These are phyloP conservation scores for Tachypleus tridentatus DNA, from an alignment of 1,140 invertebrate species.

Conservation along the genomic window DNA sequence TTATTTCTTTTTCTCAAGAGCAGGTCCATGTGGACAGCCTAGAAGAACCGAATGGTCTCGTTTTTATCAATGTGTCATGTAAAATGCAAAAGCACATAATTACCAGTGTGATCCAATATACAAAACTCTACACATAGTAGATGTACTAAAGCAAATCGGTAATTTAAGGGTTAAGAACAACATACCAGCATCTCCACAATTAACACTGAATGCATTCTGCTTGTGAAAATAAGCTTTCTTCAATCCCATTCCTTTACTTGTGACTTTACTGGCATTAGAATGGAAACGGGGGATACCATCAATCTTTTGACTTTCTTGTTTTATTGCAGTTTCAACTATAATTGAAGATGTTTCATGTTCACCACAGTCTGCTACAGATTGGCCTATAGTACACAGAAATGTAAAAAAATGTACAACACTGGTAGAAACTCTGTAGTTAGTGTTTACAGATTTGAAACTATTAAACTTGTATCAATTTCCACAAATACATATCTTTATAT, in stretches of 20 bases:
- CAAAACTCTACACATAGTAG: too few species aligned
- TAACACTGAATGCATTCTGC: conserved; percentile 83
- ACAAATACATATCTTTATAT: too few species aligned
- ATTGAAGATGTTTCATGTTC: conserved; percentile 80
- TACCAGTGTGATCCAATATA: too few species aligned
- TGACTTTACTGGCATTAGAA: conserved; percentile 80
- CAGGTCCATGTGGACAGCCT: too few species aligned
- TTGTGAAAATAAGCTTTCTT: conserved; percentile 89
- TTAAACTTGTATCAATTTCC: too few species aligned
- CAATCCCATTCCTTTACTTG: conserved; percentile 83
- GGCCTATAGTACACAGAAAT: conserved; percentile 7
- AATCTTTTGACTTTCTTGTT: conserved; percentile 51
- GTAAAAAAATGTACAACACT: background rate
- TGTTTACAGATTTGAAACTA: too few species aligned
- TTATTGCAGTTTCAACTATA: conserved; percentile 85
- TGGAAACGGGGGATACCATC: conserved; percentile 67
- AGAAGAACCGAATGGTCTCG: too few species aligned
- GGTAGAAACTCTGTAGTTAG: too few species aligned
- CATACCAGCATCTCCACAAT: conserved; percentile 74
- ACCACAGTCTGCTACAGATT: conserved; percentile 40
- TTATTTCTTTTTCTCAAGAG: too few species aligned
- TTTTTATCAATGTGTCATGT: too few species aligned
- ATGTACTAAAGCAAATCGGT: too few species aligned
- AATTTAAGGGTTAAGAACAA: background rate
- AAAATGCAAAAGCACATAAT: too few species aligned